Percentiles rank a stretch among this genome's conserved stretches.
Evolutionary conservation across 2,888 invertebrate species (phyloP).

Genomic region (Epistrophe eligans): DNA sequence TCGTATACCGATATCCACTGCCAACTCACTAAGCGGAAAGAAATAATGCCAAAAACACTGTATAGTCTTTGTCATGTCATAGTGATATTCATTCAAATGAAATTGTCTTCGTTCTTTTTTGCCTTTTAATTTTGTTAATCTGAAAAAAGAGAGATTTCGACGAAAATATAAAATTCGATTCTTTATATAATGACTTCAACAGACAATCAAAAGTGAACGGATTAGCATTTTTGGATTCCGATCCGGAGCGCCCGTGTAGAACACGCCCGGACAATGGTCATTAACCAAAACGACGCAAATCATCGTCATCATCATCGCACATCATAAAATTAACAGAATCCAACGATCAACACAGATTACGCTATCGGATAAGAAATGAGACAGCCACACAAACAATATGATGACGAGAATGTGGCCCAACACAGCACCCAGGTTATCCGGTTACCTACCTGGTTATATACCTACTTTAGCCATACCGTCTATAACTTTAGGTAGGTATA

Average conservation of each 20-base stretch:
- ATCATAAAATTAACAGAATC: conserved; percentile 76
- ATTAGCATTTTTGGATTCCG: conserved; percentile 58
- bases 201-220: conserved; percentile 62
- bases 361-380: conserved; percentile 53
- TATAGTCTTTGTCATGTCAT: conserved; percentile 58
- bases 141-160: not conserved
- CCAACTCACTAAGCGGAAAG: conserved; percentile 23
- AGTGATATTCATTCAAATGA: conserved; percentile 59
- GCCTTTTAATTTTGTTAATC: not conserved
- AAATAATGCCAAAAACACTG: conserved; percentile 67
- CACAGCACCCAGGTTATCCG: conserved; percentile 51
- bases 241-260: conserved; percentile 50
- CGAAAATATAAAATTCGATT: conserved; percentile 68
- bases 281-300: conserved; percentile 75
- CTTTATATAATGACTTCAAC: conserved; percentile 72
- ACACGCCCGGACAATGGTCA: conserved; percentile 71
- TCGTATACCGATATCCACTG: conserved; percentile 2
- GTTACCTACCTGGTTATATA: conserved; percentile 31
- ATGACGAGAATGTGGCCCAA: conserved; percentile 21
- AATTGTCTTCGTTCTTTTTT: conserved; percentile 18
- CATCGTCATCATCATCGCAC: conserved; percentile 76
- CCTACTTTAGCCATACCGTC: not conserved
- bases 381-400: conserved; percentile 34
- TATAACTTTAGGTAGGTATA: not conserved
- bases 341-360: conserved; percentile 64